Percentiles rank a stretch among this genome's conserved stretches.
phyloP scores from a whole-genome alignment of 2,797 vertebrate genomes.

The Smutsia gigantea region DNA sequence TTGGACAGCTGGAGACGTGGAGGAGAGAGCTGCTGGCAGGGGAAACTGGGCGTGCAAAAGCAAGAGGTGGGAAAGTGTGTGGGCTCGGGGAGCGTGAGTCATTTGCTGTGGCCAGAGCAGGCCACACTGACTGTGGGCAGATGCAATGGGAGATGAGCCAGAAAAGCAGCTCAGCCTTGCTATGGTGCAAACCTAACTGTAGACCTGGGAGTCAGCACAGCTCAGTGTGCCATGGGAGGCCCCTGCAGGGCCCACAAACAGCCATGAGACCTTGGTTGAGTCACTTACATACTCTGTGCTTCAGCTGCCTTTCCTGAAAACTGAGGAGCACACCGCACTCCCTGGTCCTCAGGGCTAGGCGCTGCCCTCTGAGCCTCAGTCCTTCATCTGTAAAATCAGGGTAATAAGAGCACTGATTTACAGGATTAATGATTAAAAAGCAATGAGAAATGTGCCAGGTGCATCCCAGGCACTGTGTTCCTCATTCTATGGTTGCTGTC shows the following conservation, averaged over 20 bases:
- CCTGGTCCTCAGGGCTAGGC: rapidly evolving
- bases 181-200: rapidly evolving
- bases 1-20: neutral
- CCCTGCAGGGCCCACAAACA: neutral
- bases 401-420: neutral
- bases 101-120: neutral
- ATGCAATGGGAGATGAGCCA: neutral
- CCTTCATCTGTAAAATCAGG: neutral
- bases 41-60: neutral
- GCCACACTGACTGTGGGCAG: neutral
- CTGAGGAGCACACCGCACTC: neutral
- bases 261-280: neutral
- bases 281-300: neutral
- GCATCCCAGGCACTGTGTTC: neutral
- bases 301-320: neutral
- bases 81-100: constrained; percentile 36
- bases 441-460: neutral
- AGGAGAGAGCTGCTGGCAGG: neutral
- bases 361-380: neutral
- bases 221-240: neutral
- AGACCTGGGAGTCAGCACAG: rapidly evolving
- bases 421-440: neutral
- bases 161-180: neutral
- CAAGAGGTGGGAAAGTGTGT: neutral
- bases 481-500: neutral